Evolutionary conservation across 2,113 vertebrate genomes (phyloP), one percentile per base, ranked within the genome.

Genomic region (Paratilapia polleni): DNA sequence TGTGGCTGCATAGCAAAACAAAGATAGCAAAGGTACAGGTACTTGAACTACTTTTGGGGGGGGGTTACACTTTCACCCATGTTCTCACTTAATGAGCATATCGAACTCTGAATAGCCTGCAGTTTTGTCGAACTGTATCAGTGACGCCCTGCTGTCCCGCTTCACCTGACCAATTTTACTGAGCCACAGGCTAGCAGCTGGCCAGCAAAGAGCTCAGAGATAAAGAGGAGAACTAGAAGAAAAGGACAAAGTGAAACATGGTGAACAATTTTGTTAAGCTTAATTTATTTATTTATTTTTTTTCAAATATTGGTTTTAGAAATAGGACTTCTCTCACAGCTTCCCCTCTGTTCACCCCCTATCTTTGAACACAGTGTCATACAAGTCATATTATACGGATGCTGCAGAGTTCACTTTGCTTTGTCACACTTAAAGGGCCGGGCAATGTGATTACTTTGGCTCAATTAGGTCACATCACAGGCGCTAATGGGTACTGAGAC

Each of bases 91-190:
- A 79, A 87, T 86, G 87, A 87, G 82, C 60, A 43, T 90, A 92
- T 94, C 89, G 84, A 92, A 93, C 82, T 68, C 75, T 77, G 82
- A 85, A 47, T 77, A 64, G 90, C 91, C 92, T 66, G 88, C 68
- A 68, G 91, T 87, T 87, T 38, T 74, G 81, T 85, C 54, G 59
- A 90, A 91, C 83, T 92, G 90, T 89, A 92, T 93, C 92, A 92
- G 83, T 91, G 86, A 85, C 38, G 47, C 86, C 90, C 88, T 8
- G 73, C 88, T 91, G 92, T 89, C 93, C 87, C 20, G 83, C 82
- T 78, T 90, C 93, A 92, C 92, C 92, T 89, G 87, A 82, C 87
- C 90, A 92, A 93, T 93, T 85, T 93, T 74, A 89, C 90, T 76
- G 78, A 93, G 90, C 92, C 88, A 92, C 94, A 85, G 90, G 93